Evolutionary conservation across 2,113 vertebrate genomes (phyloP).

Genomic region (Emydocephalus ijimae): DNA sequence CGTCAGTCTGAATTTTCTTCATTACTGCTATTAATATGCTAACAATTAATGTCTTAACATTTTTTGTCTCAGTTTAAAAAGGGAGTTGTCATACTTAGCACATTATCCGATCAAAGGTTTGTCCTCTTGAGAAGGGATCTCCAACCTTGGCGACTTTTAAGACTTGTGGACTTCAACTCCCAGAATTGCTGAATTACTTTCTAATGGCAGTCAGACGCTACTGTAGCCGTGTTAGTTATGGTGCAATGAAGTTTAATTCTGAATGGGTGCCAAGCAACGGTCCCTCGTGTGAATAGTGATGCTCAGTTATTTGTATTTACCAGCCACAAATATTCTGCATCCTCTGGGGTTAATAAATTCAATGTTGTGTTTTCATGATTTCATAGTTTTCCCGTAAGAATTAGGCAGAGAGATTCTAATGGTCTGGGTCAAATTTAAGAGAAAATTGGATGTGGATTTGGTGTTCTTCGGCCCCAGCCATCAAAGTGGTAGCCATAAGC

Average conservation of each 20-base stretch:
- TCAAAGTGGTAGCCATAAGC: not conserved
- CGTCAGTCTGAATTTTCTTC: not conserved
- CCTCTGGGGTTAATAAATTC: not conserved
- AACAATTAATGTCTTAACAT: not conserved
- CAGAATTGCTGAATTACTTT: not conserved
- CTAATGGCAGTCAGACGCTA: not conserved
- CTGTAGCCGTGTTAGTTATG: not conserved
- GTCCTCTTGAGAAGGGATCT: not conserved
- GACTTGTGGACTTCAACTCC: too few species aligned
- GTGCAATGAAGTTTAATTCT: not conserved
- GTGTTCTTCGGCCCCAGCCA: not conserved
- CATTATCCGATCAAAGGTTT: not conserved
- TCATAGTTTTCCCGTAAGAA: not conserved
- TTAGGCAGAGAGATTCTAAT: not conserved
- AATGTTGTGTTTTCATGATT: not conserved
- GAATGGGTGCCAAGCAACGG: not conserved
- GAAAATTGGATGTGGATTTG: not conserved
- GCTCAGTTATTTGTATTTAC: not conserved
- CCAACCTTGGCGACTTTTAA: too few species aligned
- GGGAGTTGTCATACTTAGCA: too few species aligned
- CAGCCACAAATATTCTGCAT: not conserved
- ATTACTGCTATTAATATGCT: not conserved
- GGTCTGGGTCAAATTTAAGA: not conserved
- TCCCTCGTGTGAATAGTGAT: not conserved
- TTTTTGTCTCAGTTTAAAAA: not conserved